phyloP scores from a whole-genome alignment of 1,140 invertebrate genomes.

The Achatina immaculata region DNA sequence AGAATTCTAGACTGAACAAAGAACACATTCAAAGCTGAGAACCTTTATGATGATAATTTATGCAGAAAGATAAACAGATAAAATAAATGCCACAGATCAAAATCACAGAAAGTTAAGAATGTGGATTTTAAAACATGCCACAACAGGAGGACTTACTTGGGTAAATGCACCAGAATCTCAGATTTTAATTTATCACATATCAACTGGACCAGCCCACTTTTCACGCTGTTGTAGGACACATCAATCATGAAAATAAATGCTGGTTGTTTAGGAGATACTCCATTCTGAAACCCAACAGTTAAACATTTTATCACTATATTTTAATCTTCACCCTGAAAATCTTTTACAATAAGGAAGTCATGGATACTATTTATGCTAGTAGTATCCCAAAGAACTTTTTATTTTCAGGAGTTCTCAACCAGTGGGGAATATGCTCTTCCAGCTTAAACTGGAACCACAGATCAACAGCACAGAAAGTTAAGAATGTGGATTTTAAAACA shows the following conservation, averaged over 20 bases:
- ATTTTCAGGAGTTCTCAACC: too few relatives aligned
- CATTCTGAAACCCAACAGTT: constrained; percentile 77
- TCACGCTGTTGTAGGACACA: constrained; percentile 96
- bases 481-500: constrained; percentile 6
- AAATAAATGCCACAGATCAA: too few relatives aligned
- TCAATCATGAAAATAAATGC: constrained; percentile 97
- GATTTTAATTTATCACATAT: constrained; percentile 78
- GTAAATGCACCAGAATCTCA: constrained; percentile 73
- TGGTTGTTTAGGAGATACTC: constrained; percentile 89
- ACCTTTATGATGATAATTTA: too few relatives aligned
- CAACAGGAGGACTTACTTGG: constrained; percentile 70
- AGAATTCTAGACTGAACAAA: too few relatives aligned
- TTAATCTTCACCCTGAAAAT: background rate
- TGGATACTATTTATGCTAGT: background rate
- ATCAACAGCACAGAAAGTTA: too few relatives aligned
- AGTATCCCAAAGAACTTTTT: background rate
- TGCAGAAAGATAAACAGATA: too few relatives aligned
- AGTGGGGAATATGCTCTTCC: too few relatives aligned
- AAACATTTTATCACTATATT: background rate
- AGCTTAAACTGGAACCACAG: too few relatives aligned
- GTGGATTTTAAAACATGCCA: too few relatives aligned
- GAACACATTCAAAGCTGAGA: too few relatives aligned
- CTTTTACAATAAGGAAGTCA: background rate
- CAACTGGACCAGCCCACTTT: constrained; percentile 89
- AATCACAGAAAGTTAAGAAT: too few relatives aligned